Percentiles rank a stretch among this genome's conserved stretches.
phyloP scores from a whole-genome alignment of 2,888 invertebrate genomes.

The Papilio protenor region DNA sequence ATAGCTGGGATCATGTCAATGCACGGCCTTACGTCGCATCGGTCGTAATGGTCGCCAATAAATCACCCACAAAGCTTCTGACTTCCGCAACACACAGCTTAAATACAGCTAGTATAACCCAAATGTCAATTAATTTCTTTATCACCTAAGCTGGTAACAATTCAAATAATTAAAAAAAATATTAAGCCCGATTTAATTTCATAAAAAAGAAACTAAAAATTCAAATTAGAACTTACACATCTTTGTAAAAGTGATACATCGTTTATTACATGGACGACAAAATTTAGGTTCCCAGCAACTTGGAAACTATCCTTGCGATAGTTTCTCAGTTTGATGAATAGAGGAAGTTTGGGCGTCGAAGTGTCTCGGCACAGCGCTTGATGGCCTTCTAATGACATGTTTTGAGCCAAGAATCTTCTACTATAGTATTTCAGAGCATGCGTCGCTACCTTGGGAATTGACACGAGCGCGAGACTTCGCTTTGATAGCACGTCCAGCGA shows the following conservation, averaged over 20 bases:
- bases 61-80: background rate
- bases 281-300: constrained; percentile 3
- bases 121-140: background rate
- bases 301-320: background rate
- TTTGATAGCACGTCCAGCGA: too few relatives aligned
- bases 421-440: background rate
- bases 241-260: background rate
- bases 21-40: constrained; percentile 19
- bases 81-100: background rate
- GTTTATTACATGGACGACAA: background rate
- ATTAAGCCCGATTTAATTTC: too few relatives aligned
- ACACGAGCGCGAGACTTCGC: too few relatives aligned
- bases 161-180: too few relatives aligned
- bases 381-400: constrained; percentile 7
- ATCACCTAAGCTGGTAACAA: background rate
- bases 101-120: background rate
- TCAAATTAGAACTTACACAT: background rate
- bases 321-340: constrained; percentile 9
- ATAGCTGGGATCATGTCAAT: constrained; percentile 27
- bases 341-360: constrained; percentile 6
- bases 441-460: background rate
- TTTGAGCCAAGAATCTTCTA: constrained; percentile 6
- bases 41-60: constrained; percentile 2
- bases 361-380: constrained; percentile 7
- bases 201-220: background rate